Percentiles rank a stretch among this genome's conserved stretches.
Evolutionary conservation across 2,888 invertebrate species (phyloP).

Genomic region (Rhagium mordax): DNA sequence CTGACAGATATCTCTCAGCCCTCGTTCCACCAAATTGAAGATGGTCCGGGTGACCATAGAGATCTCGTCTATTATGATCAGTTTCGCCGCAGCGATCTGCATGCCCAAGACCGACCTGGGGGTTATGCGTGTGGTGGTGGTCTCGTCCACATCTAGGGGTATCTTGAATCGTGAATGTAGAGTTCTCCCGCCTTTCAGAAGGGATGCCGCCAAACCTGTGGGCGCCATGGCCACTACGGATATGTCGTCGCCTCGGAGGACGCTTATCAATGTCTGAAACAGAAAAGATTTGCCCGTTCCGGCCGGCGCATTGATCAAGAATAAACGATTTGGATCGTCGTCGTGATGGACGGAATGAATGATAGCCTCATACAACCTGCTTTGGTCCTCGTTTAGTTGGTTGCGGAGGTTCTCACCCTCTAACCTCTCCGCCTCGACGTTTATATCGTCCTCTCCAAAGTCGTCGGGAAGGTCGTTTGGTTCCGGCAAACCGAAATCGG

Average conservation of each 20-base stretch:
- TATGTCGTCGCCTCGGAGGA: background rate
- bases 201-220: background rate
- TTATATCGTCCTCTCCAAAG: background rate
- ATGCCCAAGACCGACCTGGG: background rate
- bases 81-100: background rate
- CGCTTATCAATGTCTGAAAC: background rate
- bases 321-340: background rate
- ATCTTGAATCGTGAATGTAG: conserved; percentile 1
- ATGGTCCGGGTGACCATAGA: conserved; percentile 9
- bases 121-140: background rate
- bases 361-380: background rate
- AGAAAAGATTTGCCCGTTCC: background rate
- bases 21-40: conserved; percentile 11
- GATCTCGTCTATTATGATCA: conserved; percentile 7
- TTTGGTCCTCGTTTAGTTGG: background rate
- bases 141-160: background rate
- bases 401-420: background rate
- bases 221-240: background rate
- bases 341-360: background rate
- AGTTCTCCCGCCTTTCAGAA: conserved; percentile 11
- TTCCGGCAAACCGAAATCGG: background rate
- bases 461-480: background rate
- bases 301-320: background rate
- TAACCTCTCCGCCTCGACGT: background rate
- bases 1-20: background rate